These are phyloP conservation scores for Melinaea menophilus DNA, from an alignment of 2,888 invertebrate genomes.

Conservation along the genomic window DNA sequence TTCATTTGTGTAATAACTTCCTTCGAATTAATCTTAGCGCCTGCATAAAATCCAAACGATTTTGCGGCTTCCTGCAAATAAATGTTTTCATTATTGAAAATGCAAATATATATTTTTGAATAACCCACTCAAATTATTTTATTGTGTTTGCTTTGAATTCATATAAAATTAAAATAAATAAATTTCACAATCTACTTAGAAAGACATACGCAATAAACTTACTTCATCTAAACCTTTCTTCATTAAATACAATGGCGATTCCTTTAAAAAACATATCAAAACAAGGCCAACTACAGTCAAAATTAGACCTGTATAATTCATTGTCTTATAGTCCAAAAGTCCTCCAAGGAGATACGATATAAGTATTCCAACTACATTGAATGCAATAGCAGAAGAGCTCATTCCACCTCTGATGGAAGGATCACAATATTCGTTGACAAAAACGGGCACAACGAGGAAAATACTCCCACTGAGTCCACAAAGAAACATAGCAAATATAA, in stretches of 20 bases:
- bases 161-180: too few species aligned
- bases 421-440: slow-evolving; percentile 27
- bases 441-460: slow-evolving; percentile 41
- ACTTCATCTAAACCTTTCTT: slow-evolving; percentile 7
- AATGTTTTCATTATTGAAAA: too few species aligned
- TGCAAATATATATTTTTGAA: too few species aligned
- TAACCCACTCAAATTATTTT: too few species aligned
- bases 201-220: background rate
- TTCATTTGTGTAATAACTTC: background rate
- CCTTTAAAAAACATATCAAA: slow-evolving; percentile 41
- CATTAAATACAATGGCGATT: slow-evolving; percentile 38
- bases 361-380: slow-evolving; percentile 23
- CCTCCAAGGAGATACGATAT: slow-evolving; percentile 43
- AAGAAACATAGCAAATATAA: slow-evolving; percentile 1
- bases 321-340: slow-evolving; percentile 40
- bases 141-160: too few species aligned
- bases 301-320: slow-evolving; percentile 43
- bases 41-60: background rate
- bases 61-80: background rate
- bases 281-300: slow-evolving; percentile 37
- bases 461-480: slow-evolving; percentile 5
- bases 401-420: slow-evolving; percentile 27
- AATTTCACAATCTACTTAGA: too few species aligned
- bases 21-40: background rate
- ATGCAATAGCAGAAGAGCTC: slow-evolving; percentile 21